These are phyloP conservation scores for Acanthaster planci DNA, from an alignment of 35 echinoderm and acorn worm species.

Conservation along the genomic window DNA sequence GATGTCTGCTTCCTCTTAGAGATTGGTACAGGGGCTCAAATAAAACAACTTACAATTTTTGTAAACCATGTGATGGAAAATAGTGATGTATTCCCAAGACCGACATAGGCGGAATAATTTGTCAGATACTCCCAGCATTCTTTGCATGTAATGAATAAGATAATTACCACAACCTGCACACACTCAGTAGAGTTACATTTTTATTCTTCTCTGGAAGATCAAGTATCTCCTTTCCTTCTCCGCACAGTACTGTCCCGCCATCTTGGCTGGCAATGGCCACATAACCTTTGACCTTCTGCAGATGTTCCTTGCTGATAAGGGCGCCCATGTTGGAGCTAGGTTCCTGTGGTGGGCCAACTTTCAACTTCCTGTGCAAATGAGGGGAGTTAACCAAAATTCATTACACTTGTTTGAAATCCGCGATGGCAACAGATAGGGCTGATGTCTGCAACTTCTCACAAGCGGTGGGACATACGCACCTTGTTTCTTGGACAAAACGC, in stretches of 20 bases:
- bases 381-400: background rate
- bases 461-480: too few species aligned
- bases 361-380: conserved; percentile 57
- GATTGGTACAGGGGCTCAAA: too few species aligned
- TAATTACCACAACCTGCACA: background rate
- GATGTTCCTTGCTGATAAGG: conserved; percentile 88
- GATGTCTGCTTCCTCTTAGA: too few species aligned
- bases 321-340: conserved; percentile 70
- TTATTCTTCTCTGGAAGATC: conserved; percentile 58
- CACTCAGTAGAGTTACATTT: conserved; percentile 52
- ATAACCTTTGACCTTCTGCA: conserved; percentile 95
- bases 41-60: too few species aligned
- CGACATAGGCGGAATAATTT: too few species aligned
- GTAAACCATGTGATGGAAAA: too few species aligned
- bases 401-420: background rate
- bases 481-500: conserved; percentile 68
- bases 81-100: too few species aligned
- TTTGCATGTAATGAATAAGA: background rate
- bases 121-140: too few species aligned
- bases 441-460: background rate
- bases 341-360: conserved; percentile 73
- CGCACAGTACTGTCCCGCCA: conserved; percentile 82
- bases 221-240: conserved; percentile 65
- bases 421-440: background rate
- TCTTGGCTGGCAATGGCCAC: conserved; percentile 73